phyloP scores from a whole-genome alignment of 2,797 vertebrate species.

The Pseudomugil gertrudae region DNA sequence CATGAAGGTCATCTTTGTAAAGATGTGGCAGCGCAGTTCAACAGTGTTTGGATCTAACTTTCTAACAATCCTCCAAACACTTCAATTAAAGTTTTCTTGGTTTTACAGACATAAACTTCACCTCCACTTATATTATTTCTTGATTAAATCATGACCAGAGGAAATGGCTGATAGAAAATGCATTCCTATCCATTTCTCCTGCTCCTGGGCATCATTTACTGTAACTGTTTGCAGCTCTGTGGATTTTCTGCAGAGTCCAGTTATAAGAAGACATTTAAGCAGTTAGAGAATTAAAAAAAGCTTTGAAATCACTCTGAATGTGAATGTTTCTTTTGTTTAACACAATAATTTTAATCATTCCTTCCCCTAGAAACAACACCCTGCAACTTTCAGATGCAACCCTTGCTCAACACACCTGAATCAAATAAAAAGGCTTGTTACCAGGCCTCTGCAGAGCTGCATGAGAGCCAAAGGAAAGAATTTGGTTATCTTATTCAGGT shows the following conservation, averaged over 20 bases:
- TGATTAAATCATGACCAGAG: constrained; percentile 6
- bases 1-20: background rate
- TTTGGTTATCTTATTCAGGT: no score
- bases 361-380: background rate
- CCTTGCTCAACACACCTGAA: no score
- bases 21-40: background rate
- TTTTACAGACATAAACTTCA: constrained; percentile 10
- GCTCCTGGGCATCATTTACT: background rate
- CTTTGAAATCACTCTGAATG: no score
- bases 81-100: background rate
- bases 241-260: no score
- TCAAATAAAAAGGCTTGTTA: no score
- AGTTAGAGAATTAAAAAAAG: no score
- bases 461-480: no score
- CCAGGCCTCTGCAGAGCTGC: no score
- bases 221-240: background rate
- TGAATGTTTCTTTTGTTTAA: no score
- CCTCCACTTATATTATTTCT: constrained; percentile 1
- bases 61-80: constrained; percentile 2
- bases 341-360: background rate
- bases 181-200: background rate
- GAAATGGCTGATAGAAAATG: background rate
- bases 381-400: no score
- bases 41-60: background rate
- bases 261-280: no score